These are phyloP conservation scores for Altica lythri DNA, from an alignment of 2,888 invertebrate species.

Conservation along the genomic window DNA sequence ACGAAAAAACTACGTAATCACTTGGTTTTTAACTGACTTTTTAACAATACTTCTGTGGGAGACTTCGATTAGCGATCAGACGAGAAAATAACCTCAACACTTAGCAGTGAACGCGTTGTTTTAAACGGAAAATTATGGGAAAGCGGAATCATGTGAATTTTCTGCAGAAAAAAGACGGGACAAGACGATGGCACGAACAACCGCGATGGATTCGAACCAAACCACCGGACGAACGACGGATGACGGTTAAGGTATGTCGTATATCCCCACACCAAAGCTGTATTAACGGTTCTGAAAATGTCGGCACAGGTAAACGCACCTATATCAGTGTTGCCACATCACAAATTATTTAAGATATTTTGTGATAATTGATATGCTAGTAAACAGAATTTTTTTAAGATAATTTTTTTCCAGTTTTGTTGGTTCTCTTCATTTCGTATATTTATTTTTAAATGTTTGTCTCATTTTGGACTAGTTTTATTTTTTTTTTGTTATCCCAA, in stretches of 20 bases:
- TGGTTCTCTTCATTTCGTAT: no score
- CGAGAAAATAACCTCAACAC: constrained; percentile 14
- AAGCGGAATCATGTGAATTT: constrained; percentile 10
- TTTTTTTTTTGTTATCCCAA: no score
- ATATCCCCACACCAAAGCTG: constrained; percentile 43
- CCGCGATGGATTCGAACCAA: constrained; percentile 9
- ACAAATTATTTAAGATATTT: no score
- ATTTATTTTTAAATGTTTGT: no score
- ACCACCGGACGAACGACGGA: constrained; percentile 28
- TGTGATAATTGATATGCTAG: constrained; percentile 17
- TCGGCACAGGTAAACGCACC: constrained; percentile 55
- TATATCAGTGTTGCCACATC: constrained; percentile 31
- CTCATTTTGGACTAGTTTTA: no score
- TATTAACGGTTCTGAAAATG: constrained; percentile 54
- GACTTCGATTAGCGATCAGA: constrained; percentile 26
- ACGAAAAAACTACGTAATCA: constrained; percentile 17
- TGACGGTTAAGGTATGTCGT: constrained; percentile 44
- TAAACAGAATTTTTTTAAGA: no score
- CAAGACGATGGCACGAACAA: constrained; percentile 6
- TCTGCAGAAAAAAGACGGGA: constrained; percentile 16
- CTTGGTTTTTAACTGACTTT: background rate
- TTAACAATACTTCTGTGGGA: no score
- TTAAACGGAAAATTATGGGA: no score
- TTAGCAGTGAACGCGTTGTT: background rate
- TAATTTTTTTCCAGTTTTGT: no score